These are phyloP conservation scores for Drosophila rubida DNA, from an alignment of 2,888 invertebrate species.

Conservation along the genomic window DNA sequence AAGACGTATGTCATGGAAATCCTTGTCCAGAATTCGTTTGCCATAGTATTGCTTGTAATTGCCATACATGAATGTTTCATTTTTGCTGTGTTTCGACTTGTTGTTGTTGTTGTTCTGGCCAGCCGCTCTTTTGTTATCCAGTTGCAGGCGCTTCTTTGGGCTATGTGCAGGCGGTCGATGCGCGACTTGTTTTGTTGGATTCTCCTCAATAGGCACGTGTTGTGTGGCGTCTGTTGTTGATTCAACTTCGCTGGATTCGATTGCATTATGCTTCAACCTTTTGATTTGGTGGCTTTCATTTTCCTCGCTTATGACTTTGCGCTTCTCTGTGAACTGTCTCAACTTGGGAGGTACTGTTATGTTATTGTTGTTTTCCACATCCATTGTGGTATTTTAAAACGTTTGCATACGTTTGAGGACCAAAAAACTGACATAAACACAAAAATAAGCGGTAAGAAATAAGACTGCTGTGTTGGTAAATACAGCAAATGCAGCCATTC, in stretches of 20 bases:
- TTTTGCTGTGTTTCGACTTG: slow-evolving; percentile 39
- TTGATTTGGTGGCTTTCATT: slow-evolving; percentile 30
- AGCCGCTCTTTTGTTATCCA: slow-evolving; percentile 3
- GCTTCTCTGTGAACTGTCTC: slow-evolving; percentile 24
- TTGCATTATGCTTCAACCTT: slow-evolving; percentile 38
- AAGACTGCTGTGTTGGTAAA: neutral
- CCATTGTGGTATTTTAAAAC: slow-evolving; percentile 44
- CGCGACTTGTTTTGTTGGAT: neutral
- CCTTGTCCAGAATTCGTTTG: slow-evolving; percentile 89
- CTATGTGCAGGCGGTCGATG: slow-evolving; percentile 30
- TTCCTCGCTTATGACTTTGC: slow-evolving; percentile 16
- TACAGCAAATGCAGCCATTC: neutral
- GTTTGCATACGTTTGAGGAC: slow-evolving; percentile 29
- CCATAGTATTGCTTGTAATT: slow-evolving; percentile 90
- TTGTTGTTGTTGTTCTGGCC: slow-evolving; percentile 6
- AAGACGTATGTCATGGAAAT: slow-evolving; percentile 89
- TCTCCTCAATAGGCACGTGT: slow-evolving; percentile 7
- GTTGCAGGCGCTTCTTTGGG: slow-evolving; percentile 63
- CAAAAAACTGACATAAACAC: neutral
- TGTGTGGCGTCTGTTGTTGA: neutral
- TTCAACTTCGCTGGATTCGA: neutral
- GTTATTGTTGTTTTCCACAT: slow-evolving; percentile 56
- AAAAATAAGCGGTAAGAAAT: slow-evolving; percentile 1
- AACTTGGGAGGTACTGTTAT: slow-evolving; percentile 1
- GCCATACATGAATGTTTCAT: slow-evolving; percentile 79